Evolutionary conservation across 2,113 vertebrate species (phyloP), one percentile per base, ranked within the genome.

Genomic region (Monopterus albus): DNA sequence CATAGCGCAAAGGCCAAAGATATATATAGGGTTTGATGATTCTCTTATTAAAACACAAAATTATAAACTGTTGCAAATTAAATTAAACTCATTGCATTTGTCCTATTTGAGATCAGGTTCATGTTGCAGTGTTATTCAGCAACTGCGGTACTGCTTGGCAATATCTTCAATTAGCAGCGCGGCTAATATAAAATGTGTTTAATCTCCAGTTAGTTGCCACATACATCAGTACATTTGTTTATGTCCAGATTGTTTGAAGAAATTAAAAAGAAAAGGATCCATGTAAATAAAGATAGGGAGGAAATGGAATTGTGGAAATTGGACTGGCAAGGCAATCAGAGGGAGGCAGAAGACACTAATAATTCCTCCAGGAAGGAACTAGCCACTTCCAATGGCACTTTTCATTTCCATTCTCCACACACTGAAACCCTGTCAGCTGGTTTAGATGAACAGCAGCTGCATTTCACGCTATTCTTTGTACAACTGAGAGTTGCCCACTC

Each of bases 351-450:
- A 84, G 79, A 89, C 87, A 81, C 74, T 78, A 78, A 86, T 88
- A 83, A 84, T 75, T 85, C 75, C 84, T 88, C 35, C 56, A 81
- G 87, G 79, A 82, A 66, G 64, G 74, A 84, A 68, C 60, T 71
- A 68, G 76, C 57, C 82, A 87, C 81, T 83, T 89, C 80, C 82
- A 82, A 72, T 72, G 69, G 66, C 52, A 81, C 79, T 76, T 90
- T 85, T 78, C 85, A 87, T 85, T 88, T 88, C 79, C 70, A 83
- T 91, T 89, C 58, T 85, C 78, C 88, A 87, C 65, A 60, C 85
- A 88, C 75, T 75, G 80, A 91, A 92, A 92, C 90, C 91, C 72
- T 91, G 87, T 91, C 88, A 91, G 70, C 70, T 86, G 50, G 85
- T 81, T 82, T 43, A 88, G 69, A 82, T 56, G 78, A 85, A 91